Conservation (phyloP, 2,113 vertebrate genomes). For the Herpailurus yagouaroundi region DNA sequence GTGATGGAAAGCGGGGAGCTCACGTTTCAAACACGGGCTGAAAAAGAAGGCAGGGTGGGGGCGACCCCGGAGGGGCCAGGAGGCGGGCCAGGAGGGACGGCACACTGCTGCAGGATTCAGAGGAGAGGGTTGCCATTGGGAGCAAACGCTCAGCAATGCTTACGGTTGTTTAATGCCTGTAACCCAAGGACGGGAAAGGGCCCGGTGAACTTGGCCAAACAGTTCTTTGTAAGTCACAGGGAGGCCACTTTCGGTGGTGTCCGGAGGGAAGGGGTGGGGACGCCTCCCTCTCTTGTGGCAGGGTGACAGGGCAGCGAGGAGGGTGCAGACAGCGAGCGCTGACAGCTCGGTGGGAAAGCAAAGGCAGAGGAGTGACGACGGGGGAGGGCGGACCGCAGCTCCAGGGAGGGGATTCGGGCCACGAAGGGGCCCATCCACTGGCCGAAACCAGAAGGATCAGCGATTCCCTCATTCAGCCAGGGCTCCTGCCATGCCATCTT, state of each 20-base stretch:
- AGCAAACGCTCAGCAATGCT: not conserved
- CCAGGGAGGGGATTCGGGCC: not conserved
- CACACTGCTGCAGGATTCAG: not conserved
- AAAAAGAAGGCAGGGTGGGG: not conserved
- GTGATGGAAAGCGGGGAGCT: not conserved
- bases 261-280: not conserved
- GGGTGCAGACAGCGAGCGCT: not conserved
- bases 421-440: not conserved
- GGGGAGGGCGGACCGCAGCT: not conserved
- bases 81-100: fast-evolving
- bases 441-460: not conserved
- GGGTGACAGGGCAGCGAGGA: not conserved
- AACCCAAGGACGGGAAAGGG: not conserved
- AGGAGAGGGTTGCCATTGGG: not conserved
- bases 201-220: not conserved
- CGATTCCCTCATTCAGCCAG: not conserved
- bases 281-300: not conserved
- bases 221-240: not conserved
- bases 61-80: not conserved
- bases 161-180: not conserved
- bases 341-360: not conserved
- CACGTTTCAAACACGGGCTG: not conserved
- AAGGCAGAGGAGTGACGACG: not conserved
- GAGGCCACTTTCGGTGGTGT: not conserved
- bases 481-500: too few relatives aligned